Conservation (phyloP, 37 sponge, comb jelly and placozoan genomes). For the Agelas oroides region DNA sequence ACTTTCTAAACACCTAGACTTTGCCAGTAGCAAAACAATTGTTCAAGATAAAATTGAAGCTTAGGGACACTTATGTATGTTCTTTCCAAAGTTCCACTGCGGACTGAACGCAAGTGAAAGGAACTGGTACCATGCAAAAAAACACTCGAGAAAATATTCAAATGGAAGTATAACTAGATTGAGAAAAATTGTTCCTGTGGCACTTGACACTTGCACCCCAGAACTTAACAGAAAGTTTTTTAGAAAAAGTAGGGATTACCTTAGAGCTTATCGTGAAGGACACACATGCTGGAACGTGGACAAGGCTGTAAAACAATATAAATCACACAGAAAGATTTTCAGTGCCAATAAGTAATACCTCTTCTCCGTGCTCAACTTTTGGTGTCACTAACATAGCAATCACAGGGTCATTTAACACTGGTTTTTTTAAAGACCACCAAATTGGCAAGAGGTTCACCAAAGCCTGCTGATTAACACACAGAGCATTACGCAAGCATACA, state of each 20-base stretch:
- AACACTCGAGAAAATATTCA: conserved; percentile 16
- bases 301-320: conserved; percentile 7
- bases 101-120: conserved; percentile 45
- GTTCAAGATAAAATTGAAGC: conserved; percentile 24
- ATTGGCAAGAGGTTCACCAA: too few species aligned
- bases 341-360: conserved; percentile 1
- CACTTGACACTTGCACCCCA: conserved; percentile 28
- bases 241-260: conserved; percentile 34
- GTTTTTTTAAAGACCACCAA: too few species aligned
- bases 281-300: conserved; percentile 1
- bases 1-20: conserved; percentile 30
- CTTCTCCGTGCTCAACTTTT: too few species aligned
- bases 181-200: conserved; percentile 16
- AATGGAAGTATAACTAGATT: conserved; percentile 45
- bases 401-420: too few species aligned
- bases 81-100: conserved; percentile 49
- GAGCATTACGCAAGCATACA: too few species aligned
- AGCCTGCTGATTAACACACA: too few species aligned
- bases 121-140: conserved; percentile 51
- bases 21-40: conserved; percentile 8
- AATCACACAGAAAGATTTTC: not conserved
- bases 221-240: conserved; percentile 39
- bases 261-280: conserved; percentile 31
- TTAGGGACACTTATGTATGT: conserved; percentile 31
- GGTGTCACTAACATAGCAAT: too few species aligned